Conservation (phyloP, 37 sponge, comb jelly and placozoan genomes). For the Haliclona indistincta region DNA sequence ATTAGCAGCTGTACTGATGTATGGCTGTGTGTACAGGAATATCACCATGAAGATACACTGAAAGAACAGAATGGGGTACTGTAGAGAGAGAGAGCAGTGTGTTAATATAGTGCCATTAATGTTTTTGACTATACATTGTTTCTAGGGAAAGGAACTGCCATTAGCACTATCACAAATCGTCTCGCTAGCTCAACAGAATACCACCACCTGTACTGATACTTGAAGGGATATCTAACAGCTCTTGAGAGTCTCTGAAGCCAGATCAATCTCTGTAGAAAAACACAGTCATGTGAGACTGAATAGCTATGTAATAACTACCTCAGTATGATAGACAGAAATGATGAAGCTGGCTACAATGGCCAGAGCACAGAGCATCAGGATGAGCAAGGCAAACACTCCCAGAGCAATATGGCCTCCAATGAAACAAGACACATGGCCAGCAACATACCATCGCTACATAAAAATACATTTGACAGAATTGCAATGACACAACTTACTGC, state of each 20-base stretch:
- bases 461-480: no score
- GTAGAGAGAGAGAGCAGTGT: neutral
- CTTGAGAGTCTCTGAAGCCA: neutral
- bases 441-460: conserved; percentile 55
- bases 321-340: neutral
- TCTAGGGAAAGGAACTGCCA: conserved; percentile 59
- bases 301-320: neutral
- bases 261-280: conserved; percentile 10
- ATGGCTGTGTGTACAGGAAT: conserved; percentile 9
- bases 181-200: conserved; percentile 55
- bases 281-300: neutral
- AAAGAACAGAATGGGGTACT: conserved; percentile 43
- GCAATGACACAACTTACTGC: no score
- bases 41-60: conserved; percentile 2
- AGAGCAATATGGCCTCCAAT: conserved; percentile 50
- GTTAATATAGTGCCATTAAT: neutral
- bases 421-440: conserved; percentile 64
- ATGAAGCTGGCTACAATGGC: conserved; percentile 10
- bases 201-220: conserved; percentile 59
- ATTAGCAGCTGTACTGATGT: neutral
- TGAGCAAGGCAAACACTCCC: conserved; percentile 32
- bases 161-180: conserved; percentile 44
- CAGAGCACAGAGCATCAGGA: conserved; percentile 25
- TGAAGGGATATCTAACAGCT: conserved; percentile 16
- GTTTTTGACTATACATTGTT: conserved; percentile 38